Conservation (phyloP, 2,888 invertebrate species). For the Rutpela maculata region DNA sequence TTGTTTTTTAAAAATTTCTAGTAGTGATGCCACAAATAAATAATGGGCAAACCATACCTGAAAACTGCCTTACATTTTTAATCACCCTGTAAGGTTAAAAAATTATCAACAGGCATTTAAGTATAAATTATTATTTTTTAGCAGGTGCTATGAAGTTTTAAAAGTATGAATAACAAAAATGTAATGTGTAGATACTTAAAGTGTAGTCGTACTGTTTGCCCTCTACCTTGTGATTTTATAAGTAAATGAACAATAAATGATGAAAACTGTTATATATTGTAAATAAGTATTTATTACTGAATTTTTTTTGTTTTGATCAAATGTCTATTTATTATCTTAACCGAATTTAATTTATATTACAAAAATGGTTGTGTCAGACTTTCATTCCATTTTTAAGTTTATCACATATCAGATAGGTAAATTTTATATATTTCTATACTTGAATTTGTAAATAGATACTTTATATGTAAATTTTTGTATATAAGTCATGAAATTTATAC, state of each 20-base stretch:
- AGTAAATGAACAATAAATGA: background rate
- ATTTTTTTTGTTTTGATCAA: conserved; percentile 1
- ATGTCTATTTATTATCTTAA: conserved; percentile 12
- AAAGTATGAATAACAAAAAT: conserved; percentile 24
- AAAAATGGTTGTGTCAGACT: conserved; percentile 12
- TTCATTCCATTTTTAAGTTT: conserved; percentile 26
- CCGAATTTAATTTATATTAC: background rate
- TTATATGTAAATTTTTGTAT: conserved; percentile 33
- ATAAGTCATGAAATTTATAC: conserved; percentile 17
- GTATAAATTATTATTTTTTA: conserved; percentile 19
- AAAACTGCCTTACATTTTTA: background rate
- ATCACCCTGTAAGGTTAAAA: conserved; percentile 28
- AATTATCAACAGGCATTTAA: background rate
- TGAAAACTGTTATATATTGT: background rate
- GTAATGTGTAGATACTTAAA: background rate
- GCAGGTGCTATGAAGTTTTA: conserved; percentile 22
- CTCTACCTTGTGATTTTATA: conserved; percentile 34
- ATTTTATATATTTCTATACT: conserved; percentile 24
- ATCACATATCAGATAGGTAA: conserved; percentile 12
- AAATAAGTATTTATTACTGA: conserved; percentile 3
- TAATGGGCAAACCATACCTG: background rate
- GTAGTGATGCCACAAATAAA: background rate
- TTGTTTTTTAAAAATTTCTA: too few species aligned
- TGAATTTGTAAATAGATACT: conserved; percentile 33
- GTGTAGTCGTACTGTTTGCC: background rate